Evolutionary conservation across 1,140 invertebrate genomes (phyloP).

Genomic region (Aphis craccivora): DNA sequence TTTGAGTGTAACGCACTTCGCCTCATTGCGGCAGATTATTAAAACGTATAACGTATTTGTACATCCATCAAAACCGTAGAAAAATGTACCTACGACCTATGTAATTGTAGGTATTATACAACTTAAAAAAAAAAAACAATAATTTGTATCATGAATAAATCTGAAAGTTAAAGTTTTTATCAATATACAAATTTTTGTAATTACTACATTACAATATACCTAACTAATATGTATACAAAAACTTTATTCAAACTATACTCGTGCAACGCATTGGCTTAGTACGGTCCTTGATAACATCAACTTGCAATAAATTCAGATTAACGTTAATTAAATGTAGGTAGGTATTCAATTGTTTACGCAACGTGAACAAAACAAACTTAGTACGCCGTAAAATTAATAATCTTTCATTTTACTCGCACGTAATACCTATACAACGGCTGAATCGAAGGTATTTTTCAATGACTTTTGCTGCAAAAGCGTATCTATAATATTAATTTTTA

Average conservation of each 20-base stretch:
- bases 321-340: conserved; percentile 20
- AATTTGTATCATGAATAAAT: background rate
- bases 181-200: background rate
- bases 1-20: background rate
- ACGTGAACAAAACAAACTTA: conserved; percentile 28
- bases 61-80: background rate
- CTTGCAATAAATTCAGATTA: conserved; percentile 24
- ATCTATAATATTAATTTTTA: background rate
- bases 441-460: background rate
- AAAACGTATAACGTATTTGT: background rate
- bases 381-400: conserved; percentile 18
- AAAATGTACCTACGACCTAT: background rate
- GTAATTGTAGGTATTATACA: background rate
- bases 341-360: background rate
- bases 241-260: background rate
- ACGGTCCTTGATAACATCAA: background rate
- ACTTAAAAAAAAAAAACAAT: background rate
- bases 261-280: background rate
- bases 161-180: background rate
- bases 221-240: background rate
- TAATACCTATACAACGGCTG: background rate
- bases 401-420: background rate
- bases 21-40: background rate
- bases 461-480: background rate
- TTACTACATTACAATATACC: background rate